These are phyloP conservation scores for Oryctolagus cuniculus DNA, from an alignment of 2,113 vertebrate genomes.

Conservation along the genomic window mOryCun1.1 NC_091448.1:57678501-57679000, in stretches of 20 bases:
- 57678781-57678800: background rate
- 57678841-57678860: background rate
- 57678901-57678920: background rate
- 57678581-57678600: slow-evolving; percentile 4
- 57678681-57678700: slow-evolving; percentile 78
- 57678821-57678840: background rate
- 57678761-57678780: background rate
- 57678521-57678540: slow-evolving; percentile 69
- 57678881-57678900: background rate
- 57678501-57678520: background rate
- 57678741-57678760: background rate
- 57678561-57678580: slow-evolving; percentile 30
- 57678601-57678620: slow-evolving; percentile 35
- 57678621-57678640: slow-evolving; percentile 73
- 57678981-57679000: background rate
- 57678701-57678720: background rate
- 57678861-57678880: background rate
- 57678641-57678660: slow-evolving; percentile 67
- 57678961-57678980: background rate
- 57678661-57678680: slow-evolving; percentile 75
- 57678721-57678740: background rate
- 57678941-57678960: background rate
- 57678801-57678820: rapidly evolving
- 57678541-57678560: background rate
- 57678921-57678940: background rate